phyloP scores from a whole-genome alignment of 1,140 invertebrate genomes.

The Conopomorpha cramerella region DNA sequence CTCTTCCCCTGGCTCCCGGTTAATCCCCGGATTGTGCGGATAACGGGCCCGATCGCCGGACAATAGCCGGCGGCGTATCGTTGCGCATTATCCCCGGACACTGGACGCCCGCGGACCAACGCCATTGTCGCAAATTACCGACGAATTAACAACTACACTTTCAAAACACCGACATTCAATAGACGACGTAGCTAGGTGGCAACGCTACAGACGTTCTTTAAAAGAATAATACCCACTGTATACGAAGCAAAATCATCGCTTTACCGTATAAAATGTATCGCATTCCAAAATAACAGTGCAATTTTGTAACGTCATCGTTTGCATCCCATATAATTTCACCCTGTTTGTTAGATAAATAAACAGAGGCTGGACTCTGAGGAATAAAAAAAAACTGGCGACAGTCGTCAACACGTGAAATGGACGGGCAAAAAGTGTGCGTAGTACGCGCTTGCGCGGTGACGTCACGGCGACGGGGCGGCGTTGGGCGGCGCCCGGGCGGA shows the following conservation, averaged over 20 bases:
- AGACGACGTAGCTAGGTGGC: constrained; percentile 53
- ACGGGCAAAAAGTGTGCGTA: constrained; percentile 42
- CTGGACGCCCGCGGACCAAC: constrained; percentile 14
- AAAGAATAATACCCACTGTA: no score
- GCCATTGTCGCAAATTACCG: constrained; percentile 44
- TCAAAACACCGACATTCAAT: constrained; percentile 22
- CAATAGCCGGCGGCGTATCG: constrained; percentile 40
- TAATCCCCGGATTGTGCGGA: constrained; percentile 41
- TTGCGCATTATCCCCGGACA: constrained; percentile 39
- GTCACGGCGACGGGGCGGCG: constrained; percentile 51
- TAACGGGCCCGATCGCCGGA: constrained; percentile 34
- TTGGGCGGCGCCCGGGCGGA: constrained; percentile 37
- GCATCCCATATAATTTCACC: constrained; percentile 19
- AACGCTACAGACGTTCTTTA: no score
- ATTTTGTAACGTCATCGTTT: constrained; percentile 15
- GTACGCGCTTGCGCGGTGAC: constrained; percentile 34
- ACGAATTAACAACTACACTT: constrained; percentile 48
- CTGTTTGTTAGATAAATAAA: constrained; percentile 32
- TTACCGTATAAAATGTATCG: no score
- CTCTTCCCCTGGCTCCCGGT: constrained; percentile 38
- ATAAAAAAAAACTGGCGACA: constrained; percentile 52
- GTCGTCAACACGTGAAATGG: constrained; percentile 50
- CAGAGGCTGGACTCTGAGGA: constrained; percentile 35
- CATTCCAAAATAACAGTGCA: no score
- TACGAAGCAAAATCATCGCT: no score